Evolutionary conservation across 35 echinoderm and acorn worm genomes (phyloP), one percentile per base, ranked within the genome.

Genomic region (Nesometra sesokonis): DNA sequence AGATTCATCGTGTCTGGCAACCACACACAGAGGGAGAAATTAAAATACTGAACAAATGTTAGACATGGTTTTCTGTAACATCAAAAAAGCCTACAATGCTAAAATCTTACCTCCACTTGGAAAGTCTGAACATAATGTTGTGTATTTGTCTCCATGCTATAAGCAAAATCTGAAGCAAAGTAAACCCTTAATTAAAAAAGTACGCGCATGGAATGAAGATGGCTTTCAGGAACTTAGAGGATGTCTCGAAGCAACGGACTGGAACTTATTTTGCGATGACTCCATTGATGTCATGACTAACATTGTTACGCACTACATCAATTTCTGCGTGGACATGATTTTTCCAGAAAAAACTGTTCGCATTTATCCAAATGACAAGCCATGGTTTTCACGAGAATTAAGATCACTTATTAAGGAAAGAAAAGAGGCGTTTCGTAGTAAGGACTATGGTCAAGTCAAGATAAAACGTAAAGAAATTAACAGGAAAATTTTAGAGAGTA

Each of bases 231-330:
- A 77, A 34, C 33, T 88, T 29, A 35, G 32, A 2, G 37, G 37
- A 0, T 88, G 86, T 40, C 80, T 88, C 47, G 86, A 47, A 81
- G 32, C 78, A 30, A 88, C 78, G 0, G 86, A 88, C 32, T 88
- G 86, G 86, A 30, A 35, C 29, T 15, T 43, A n/a, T 81, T 81
- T 52, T n/a, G 47, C 27, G 82, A 90, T 85, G 37, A 81, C n/a
- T 36, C 32, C 32, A 47, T 82, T 13, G 47, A 81, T 32, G 77
- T 13, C 5, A 43, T 33, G 15, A 8, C 52, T 29, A 39, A 5
- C 3, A 21, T 78, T 31, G 30, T 81, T 34, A 81, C 33, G 30
- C 17, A 30, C 2, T 88, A 88, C 27, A 88, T 88, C 33, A 15
- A 32, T n/a, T 88, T 88, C 57, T 80, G 86, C 81, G 86, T 47